Base-by-base conservation (phyloP, 2,113 vertebrate genomes). In the Sander lucioperca region DNA sequence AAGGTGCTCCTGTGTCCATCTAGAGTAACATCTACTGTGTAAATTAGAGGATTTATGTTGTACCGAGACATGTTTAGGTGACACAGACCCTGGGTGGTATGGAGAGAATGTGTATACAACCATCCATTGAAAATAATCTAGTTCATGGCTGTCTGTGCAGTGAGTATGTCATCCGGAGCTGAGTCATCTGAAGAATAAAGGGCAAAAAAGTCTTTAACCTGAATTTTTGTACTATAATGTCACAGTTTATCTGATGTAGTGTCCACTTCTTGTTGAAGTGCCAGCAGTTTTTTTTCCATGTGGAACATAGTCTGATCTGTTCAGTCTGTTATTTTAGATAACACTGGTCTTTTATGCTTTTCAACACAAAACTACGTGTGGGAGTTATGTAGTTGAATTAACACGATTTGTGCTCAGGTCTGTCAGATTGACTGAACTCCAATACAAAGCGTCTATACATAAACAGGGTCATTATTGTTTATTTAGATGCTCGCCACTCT, bases 351-450 rank as follows among this genome's bases (percentile, higher is more conserved):
- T 84, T 81, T 80, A 80, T 73, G 77, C 84, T 67, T 69, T 65
- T 54, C 66, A 70, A 67, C 73, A 87, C 82, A 83, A 84, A 84
- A 77, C 86, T 77, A 85, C 86, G 86, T 57, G 82, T 93, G 91
- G 90, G 86, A 78, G 83, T 92, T 86, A 74, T 57, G 61, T 36
- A 25, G 67, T 25, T 85, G 63, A 39, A 73, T 88, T 71, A 78
- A 63, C 77, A 77, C 57, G 51, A 80, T 71, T 91, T 79, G 54
- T 63, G 58, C 67, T 43, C 25, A 0, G 14, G 10, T 77, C 54
- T 87, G 76, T 79, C 85, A 80, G 66, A 81, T 61, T 85, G 76
- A 83, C 68, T 23, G 23, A 62, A 76, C 65, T 77, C n/a, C 68
- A 63, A n/a, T 25, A 84, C 72, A 84, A 86, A 72, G 33, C 14